Evolutionary conservation across 2,113 vertebrate genomes (phyloP).

Genomic region (Typhlomys cinereus): DNA sequence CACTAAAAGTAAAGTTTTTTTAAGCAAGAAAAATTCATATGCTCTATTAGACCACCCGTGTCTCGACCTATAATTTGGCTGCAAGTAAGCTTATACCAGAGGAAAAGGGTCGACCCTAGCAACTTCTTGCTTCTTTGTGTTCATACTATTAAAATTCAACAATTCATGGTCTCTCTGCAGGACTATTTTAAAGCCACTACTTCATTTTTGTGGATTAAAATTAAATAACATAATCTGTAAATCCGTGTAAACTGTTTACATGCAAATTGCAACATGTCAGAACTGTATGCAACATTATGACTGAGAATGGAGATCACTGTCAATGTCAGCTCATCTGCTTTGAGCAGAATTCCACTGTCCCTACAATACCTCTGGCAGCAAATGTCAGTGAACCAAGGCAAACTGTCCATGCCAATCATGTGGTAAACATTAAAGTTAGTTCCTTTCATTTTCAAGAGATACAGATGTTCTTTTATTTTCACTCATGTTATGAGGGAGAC

Average conservation of each 20-base stretch:
- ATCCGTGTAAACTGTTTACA: neutral
- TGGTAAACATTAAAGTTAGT: neutral
- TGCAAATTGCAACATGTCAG: constrained; percentile 14
- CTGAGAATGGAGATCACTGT: neutral
- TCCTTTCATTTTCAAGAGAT: constrained; percentile 9
- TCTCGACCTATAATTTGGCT: neutral
- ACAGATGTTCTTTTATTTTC: neutral
- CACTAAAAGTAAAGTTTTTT: neutral
- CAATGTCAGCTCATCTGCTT: neutral
- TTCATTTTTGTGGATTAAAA: constrained; percentile 55
- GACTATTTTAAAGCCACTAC: constrained; percentile 50
- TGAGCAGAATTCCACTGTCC: neutral
- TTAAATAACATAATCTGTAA: constrained; percentile 26
- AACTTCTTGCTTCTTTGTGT: neutral
- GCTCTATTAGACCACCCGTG: neutral
- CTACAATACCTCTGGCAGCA: neutral
- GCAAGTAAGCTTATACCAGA: neutral
- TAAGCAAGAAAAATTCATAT: neutral
- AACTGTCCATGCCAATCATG: neutral
- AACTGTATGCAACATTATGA: neutral
- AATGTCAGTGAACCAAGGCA: neutral
- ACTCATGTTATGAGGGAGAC: neutral
- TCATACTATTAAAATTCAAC: constrained; percentile 46
- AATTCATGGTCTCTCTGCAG: neutral
- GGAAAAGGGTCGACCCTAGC: neutral